Evolutionary conservation across 2,888 invertebrate genomes (phyloP), one percentile per base, ranked within the genome.

Genomic region (Pammene aurita): DNA sequence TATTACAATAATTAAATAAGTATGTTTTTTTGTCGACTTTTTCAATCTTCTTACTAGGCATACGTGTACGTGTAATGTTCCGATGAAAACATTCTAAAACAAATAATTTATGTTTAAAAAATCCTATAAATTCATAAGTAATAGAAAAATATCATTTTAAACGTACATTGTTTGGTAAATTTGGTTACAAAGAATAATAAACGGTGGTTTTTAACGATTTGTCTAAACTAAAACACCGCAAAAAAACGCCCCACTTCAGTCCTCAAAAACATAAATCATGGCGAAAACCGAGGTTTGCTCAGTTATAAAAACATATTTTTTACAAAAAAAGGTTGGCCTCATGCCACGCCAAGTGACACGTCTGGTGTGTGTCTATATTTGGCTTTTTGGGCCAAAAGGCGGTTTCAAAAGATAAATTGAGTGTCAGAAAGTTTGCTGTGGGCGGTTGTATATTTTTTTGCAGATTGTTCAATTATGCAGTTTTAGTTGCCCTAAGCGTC

Each of bases 261-360:
- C 78, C 52, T 34, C 81, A 70, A 70, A 65, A 46, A 26, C 78
- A 81, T 85, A 83, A 85, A 86, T 87, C 84, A 85, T 80, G 70
- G 74, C 74, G 77, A 80, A 78, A 74, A 81, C 78, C 81, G 74
- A 74, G 74, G 74, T 80, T 82, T 77, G 74, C 70, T 72, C 68
- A 35, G 14, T 26, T 60, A 35, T 35, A 60, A 52, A 62, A 62
- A 52, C 34, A 52, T 5, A 34, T 72, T 76, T 73, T 77, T 72
- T 26, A 52, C 52, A 54, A 48, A 58, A 77, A 84, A 84, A 82
- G 73, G 66, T 71, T 78, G 69, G 82, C 82, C 83, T 81, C 83
- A 83, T 77, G 82, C 84, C 84, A 83, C 71, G 67, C 82, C 74
- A 70, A 74, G 84, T 83, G 86, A 66, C 73, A 76, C 84, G 86